Evolutionary conservation across 2,113 vertebrate species (phyloP), one percentile per base, ranked within the genome.

Genomic region (Columbina picui): DNA sequence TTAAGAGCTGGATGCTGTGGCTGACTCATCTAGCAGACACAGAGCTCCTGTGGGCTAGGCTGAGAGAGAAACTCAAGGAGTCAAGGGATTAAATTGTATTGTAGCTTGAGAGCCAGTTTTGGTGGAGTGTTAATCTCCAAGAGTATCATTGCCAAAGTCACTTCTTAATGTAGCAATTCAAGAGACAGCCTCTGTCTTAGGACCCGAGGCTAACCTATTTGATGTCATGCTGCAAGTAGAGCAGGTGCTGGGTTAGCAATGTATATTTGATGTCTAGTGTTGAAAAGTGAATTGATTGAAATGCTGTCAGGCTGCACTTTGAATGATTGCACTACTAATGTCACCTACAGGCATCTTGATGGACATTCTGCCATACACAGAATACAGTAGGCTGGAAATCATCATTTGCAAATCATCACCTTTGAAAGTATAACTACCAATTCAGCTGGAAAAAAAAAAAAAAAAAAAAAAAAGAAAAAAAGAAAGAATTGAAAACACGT

Each of bases 341-440:
- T 96, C 96, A 97, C 80, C 90, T 95, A 83, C 87, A 95, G 96
- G 86, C 84, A 92, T 90, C 84, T 88, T 96, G 97, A 97, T 88
- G 94, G 96, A 96, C 96, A 94, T 95, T 93, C 88, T 95, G 74
- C 88, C 73, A 63, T 93, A 94, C 81, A 70, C 1, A 89, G 81
- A 94, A 89, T 84, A 95, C 87, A 92, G 85, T 89, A 94, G 94
- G 81, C 90, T 95, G 95, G 96, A 97, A 97, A 96, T 84, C 94
- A 95, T 97, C 91, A 96, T 97, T 97, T 96, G 61, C 95, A 97
- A 97, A 97, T 97, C 96, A 95, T 93, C 97, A 92, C 97, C 95
- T 95, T 96, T 74, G 60, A 83, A 87, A 96, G 84, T 77, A 95
- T 67, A 91, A 88, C 91, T 92, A 94, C 71, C 45, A 81, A 59